These are phyloP conservation scores for Poecile montanus DNA, from an alignment of 2,797 vertebrate species.

Conservation along the genomic window DNA sequence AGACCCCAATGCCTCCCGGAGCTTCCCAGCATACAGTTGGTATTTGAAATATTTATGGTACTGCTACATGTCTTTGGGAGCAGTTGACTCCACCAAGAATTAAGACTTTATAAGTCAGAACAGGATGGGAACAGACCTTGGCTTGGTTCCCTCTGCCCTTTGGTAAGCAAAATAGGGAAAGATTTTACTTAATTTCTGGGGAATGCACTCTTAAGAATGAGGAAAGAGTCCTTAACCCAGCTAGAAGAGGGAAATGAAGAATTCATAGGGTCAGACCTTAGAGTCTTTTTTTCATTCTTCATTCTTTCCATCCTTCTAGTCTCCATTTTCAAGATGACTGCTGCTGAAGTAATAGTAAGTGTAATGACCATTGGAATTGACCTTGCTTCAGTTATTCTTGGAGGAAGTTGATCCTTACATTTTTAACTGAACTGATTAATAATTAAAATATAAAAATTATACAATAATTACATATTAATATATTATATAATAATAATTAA, in stretches of 20 bases:
- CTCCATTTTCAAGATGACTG: neutral
- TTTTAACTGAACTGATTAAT: neutral
- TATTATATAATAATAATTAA: neutral
- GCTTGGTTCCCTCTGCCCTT: conserved; percentile 10
- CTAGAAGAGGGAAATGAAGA: neutral
- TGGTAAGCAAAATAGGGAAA: conserved; percentile 19
- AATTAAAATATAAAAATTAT: neutral
- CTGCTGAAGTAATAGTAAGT: neutral
- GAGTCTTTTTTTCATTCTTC: neutral
- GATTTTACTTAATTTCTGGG: conserved; percentile 31
- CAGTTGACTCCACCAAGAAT: conserved; percentile 6
- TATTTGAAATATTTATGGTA: conserved; percentile 46
- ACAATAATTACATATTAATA: too few relatives aligned
- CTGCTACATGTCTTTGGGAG: conserved; percentile 14
- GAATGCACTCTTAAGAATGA: conserved; percentile 6
- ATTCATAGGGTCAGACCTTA: neutral
- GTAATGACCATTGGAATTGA: neutral
- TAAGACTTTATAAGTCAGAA: conserved; percentile 13
- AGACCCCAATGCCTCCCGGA: neutral
- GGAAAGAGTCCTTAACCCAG: neutral
- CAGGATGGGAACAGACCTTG: conserved; percentile 8
- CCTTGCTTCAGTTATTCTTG: neutral
- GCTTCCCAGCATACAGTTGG: neutral
- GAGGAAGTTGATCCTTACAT: neutral
- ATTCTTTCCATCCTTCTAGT: neutral